Evolutionary conservation across 1,140 invertebrate genomes (phyloP).

Genomic region (Papilio polytes): DNA sequence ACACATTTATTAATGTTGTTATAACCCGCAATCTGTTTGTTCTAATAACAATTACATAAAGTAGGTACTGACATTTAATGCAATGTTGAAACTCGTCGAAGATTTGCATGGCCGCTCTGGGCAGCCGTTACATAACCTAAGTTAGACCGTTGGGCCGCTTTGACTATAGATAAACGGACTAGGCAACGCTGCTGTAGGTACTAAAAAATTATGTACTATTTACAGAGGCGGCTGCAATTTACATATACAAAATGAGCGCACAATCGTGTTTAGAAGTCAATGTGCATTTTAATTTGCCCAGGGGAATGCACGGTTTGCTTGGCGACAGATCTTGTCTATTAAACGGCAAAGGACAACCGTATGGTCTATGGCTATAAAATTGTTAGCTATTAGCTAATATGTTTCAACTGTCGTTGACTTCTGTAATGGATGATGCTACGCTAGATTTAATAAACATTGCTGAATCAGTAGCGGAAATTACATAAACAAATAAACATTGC

Average conservation of each 20-base stretch:
- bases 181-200: neutral
- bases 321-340: too few relatives aligned
- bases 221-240: too few relatives aligned
- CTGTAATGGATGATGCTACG: neutral
- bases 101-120: conserved; percentile 47
- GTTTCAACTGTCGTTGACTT: conserved; percentile 10
- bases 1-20: conserved; percentile 38
- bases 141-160: conserved; percentile 45
- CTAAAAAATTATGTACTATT: too few relatives aligned
- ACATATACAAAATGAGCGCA: too few relatives aligned
- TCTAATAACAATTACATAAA: conserved; percentile 46
- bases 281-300: too few relatives aligned
- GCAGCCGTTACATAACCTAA: conserved; percentile 56
- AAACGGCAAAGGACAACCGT: too few relatives aligned
- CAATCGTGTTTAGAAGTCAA: too few relatives aligned
- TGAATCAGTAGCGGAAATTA: conserved; percentile 15
- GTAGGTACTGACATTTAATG: conserved; percentile 49
- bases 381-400: conserved; percentile 4
- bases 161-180: neutral
- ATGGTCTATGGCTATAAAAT: conserved; percentile 13
- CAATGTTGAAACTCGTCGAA: conserved; percentile 50
- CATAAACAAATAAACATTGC: neutral
- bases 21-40: conserved; percentile 34
- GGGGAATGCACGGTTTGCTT: too few relatives aligned
- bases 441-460: conserved; percentile 25